Percentiles rank a stretch among this genome's conserved stretches.
Conservation (phyloP, 2,888 invertebrate species). For the Odontomyia ornata region DNA sequence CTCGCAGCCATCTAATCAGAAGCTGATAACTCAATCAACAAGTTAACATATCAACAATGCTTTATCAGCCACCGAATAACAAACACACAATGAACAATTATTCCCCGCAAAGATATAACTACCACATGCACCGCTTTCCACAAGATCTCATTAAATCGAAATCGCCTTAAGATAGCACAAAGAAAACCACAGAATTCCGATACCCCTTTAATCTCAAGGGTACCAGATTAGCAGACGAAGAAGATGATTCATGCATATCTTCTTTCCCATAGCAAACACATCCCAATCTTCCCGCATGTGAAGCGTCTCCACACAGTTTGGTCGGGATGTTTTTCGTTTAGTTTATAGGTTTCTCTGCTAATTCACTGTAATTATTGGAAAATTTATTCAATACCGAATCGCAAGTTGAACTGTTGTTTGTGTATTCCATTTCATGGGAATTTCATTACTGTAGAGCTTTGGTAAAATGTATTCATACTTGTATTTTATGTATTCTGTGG, state of each 20-base stretch:
- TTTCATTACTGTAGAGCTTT: background rate
- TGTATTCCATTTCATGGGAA: background rate
- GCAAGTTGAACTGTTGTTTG: background rate
- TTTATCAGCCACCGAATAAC: no score
- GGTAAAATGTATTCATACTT: background rate
- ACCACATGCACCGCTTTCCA: no score
- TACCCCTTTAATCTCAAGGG: slow-evolving; percentile 6
- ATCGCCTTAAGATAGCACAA: no score
- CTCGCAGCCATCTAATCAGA: no score
- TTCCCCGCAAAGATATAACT: no score
- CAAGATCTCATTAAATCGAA: no score
- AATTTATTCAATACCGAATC: background rate
- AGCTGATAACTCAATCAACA: no score
- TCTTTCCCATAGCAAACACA: background rate
- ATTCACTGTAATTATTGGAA: background rate
- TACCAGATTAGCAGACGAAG: background rate
- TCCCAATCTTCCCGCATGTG: background rate
- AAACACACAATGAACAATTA: no score
- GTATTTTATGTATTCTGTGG: background rate
- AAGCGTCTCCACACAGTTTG: background rate
- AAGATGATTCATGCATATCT: background rate
- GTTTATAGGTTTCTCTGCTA: slow-evolving; percentile 1
- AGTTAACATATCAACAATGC: no score
- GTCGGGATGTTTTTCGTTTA: background rate
- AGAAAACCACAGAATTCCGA: background rate